Conservation (phyloP, 2,888 invertebrate genomes). For the Mallateleia sp. region DNA sequence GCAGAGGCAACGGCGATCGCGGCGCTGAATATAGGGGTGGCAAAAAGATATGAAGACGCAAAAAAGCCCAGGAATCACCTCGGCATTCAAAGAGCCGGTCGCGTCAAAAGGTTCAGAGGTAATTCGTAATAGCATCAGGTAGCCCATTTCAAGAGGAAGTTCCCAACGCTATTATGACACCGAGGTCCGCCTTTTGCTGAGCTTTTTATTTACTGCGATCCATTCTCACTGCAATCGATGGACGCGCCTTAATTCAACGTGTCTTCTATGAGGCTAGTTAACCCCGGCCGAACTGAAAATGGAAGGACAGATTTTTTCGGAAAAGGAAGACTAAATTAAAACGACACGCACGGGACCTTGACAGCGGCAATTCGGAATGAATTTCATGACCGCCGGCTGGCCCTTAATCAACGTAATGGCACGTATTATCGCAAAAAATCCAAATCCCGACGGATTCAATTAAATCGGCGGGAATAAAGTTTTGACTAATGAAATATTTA, state of each 20-base stretch:
- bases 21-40: slow-evolving; percentile 50
- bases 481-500: slow-evolving; percentile 39
- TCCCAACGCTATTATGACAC: slow-evolving; percentile 60
- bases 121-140: slow-evolving; percentile 74
- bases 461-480: slow-evolving; percentile 12
- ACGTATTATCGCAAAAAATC: background rate
- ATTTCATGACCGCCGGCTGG: too few relatives aligned
- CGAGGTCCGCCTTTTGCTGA: slow-evolving; percentile 54
- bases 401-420: slow-evolving; percentile 25
- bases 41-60: slow-evolving; percentile 64
- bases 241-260: slow-evolving; percentile 47
- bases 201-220: slow-evolving; percentile 65
- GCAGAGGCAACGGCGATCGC: slow-evolving; percentile 34
- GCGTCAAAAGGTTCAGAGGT: slow-evolving; percentile 71
- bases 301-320: too few relatives aligned
- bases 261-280: slow-evolving; percentile 39
- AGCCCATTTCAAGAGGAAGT: slow-evolving; percentile 67
- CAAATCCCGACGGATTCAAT: slow-evolving; percentile 3
- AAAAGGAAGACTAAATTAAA: slow-evolving; percentile 11
- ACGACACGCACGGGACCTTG: slow-evolving; percentile 30
- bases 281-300: background rate
- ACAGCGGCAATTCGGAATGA: slow-evolving; percentile 10
- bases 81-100: slow-evolving; percentile 68
- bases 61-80: slow-evolving; percentile 62
- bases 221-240: slow-evolving; percentile 47